Evolutionary conservation across 2,888 invertebrate species (phyloP).

Genomic region (Drosophila percnosoma): DNA sequence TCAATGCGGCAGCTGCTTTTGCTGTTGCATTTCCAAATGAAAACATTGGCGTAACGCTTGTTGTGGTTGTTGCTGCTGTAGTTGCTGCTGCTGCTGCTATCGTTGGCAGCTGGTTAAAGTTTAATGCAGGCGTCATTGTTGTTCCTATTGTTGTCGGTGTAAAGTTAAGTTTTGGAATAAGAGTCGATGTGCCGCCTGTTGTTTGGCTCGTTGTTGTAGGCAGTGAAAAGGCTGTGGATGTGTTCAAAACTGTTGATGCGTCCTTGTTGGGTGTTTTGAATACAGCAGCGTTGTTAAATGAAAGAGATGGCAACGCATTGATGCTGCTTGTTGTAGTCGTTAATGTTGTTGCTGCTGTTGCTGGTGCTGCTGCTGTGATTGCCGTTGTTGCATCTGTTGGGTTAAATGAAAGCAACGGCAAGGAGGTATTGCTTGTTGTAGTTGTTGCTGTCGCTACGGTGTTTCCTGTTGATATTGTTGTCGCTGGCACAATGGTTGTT

Average conservation of each 20-base stretch:
- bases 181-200: conserved; percentile 2
- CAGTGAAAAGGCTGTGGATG: conserved; percentile 4
- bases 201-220: conserved; percentile 9
- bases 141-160: conserved; percentile 4
- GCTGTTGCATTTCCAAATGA: conserved; percentile 20
- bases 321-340: conserved; percentile 11
- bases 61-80: conserved; percentile 7
- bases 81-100: conserved; percentile 15
- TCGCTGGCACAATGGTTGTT: conserved; percentile 3
- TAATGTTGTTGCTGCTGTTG: conserved; percentile 10
- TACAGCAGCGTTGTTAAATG: conserved; percentile 11
- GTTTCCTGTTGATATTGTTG: conserved; percentile 13
- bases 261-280: conserved; percentile 2
- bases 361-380: conserved; percentile 8
- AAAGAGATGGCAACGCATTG: conserved; percentile 6
- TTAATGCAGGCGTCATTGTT: neutral
- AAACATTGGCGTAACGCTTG: conserved; percentile 11
- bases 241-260: neutral
- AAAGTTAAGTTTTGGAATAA: conserved; percentile 15
- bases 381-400: neutral
- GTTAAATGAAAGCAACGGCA: conserved; percentile 2
- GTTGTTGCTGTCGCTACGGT: conserved; percentile 26
- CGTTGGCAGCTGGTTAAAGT: conserved; percentile 8
- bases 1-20: conserved; percentile 2
- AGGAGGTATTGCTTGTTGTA: conserved; percentile 7